phyloP scores from a whole-genome alignment of 1,140 invertebrate genomes.

The Pissodes strobi region DNA sequence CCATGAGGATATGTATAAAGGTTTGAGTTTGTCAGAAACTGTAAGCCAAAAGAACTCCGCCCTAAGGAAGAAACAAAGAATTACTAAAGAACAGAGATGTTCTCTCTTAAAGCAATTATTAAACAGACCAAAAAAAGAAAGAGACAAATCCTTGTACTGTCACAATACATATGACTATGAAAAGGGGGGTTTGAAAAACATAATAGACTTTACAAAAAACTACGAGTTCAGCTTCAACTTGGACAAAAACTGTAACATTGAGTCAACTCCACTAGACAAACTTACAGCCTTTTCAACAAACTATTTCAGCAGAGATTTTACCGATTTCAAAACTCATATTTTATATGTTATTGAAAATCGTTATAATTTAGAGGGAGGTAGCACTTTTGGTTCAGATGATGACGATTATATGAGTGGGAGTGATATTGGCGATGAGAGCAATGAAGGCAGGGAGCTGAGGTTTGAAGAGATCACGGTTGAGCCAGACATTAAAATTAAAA shows the following conservation, averaged over 20 bases:
- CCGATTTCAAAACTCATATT: slow-evolving; percentile 48
- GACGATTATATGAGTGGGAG: slow-evolving; percentile 42
- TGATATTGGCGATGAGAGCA: slow-evolving; percentile 28
- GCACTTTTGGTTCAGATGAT: slow-evolving; percentile 17
- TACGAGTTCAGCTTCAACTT: slow-evolving; percentile 50
- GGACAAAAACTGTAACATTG: slow-evolving; percentile 41
- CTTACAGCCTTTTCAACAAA: slow-evolving; percentile 48
- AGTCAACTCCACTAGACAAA: slow-evolving; percentile 46
- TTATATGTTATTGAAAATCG: slow-evolving; percentile 48
- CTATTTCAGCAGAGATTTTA: slow-evolving; percentile 50
- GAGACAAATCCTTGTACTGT: slow-evolving; percentile 27
- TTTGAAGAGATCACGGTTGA: slow-evolving; percentile 50
- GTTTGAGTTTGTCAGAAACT: too few relatives aligned
- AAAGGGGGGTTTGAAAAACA: slow-evolving; percentile 44
- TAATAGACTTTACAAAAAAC: slow-evolving; percentile 50
- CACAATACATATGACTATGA: slow-evolving; percentile 13
- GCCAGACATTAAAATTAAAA: slow-evolving; percentile 51
- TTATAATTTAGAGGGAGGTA: slow-evolving; percentile 23
- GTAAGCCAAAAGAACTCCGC: too few relatives aligned
- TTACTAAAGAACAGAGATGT: slow-evolving; percentile 50
- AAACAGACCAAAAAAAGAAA: slow-evolving; percentile 38
- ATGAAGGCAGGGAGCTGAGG: slow-evolving; percentile 28
- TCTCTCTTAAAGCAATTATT: slow-evolving; percentile 48
- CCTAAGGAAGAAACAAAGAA: slow-evolving; percentile 40
- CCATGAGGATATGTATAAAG: too few relatives aligned